Base-by-base conservation (phyloP, 2,113 vertebrate species). In the Tachysurus vachellii region DNA sequence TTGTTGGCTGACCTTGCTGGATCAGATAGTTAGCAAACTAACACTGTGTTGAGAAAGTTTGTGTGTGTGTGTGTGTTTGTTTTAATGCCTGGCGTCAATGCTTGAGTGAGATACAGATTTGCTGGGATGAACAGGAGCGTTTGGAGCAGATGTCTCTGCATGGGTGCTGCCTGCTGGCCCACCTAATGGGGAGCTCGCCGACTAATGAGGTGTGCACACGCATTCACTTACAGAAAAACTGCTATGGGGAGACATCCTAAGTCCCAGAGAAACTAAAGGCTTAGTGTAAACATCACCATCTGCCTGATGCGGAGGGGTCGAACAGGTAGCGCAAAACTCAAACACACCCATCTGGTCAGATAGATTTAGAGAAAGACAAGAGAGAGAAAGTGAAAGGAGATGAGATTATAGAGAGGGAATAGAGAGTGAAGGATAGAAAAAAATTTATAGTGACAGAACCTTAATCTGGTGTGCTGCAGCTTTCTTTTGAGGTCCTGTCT, bases 211-310 rank as follows among this genome's bases (percentile, higher is more conserved):
- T 80, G 73, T 64, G 75, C 64, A 57, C 54, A 75, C 80, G 81
- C 75, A 73, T 71, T 83, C 21, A 75, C 85, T 75, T 73, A 70
- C 86, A 89, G 56, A 80, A 88, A 50, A 81, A 73, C 70, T 75
- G 77, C 87, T 84, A 85, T 47, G 31, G 89, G 85, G 56, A 85
- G 85, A 86, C 31, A 73, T 73, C 61, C 61, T 50, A 56, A 82
- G 68, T 82, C 85, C 68, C 83, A 53, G 13, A 84, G 79, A 90
- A 86, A 85, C 86, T 84, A 75, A 83, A 88, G 57, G 81, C 85
- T 70, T 11, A 44, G 31, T 84, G 68, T 85, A 88, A 90, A 88
- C 87, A 89, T 61, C n/a, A 83, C 90, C 89, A 91, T 91, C 91
- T 91, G 80, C 90, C 85, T 21, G 79, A 82, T 85, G 83, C 73